Percentiles rank a stretch among this genome's conserved stretches.
Evolutionary conservation across 2,888 invertebrate species (phyloP).

Genomic region (Subacronicta megacephala): DNA sequence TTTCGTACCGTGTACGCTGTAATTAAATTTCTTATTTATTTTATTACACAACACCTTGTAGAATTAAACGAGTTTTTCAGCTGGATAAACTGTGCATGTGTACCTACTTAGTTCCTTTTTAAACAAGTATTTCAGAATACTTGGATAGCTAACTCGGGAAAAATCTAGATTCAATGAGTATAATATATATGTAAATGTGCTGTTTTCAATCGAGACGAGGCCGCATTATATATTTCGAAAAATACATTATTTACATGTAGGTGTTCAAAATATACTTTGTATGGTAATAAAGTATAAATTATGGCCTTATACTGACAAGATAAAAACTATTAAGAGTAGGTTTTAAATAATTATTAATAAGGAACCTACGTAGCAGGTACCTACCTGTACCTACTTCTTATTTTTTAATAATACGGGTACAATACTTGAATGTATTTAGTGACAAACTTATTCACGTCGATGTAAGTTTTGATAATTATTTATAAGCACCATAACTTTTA

Average conservation of each 20-base stretch:
- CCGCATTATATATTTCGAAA: constrained; percentile 17
- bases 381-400: too few species aligned
- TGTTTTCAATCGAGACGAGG: constrained; percentile 29
- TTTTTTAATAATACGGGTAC: too few species aligned
- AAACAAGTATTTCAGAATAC: constrained; percentile 44
- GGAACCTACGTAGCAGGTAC: too few species aligned
- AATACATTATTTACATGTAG: constrained; percentile 21
- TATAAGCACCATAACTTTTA: too few species aligned
- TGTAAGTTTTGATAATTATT: too few species aligned
- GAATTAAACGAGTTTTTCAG: constrained; percentile 26
- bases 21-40: constrained; percentile 55
- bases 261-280: neutral
- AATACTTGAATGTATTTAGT: too few species aligned
- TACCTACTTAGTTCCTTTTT: constrained; percentile 10
- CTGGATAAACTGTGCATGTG: constrained; percentile 26
- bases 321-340: too few species aligned
- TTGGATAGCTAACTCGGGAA: constrained; percentile 11
- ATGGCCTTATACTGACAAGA: too few species aligned
- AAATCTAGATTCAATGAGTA: constrained; percentile 34
- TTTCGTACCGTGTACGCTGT: constrained; percentile 15
- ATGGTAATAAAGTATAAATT: too few species aligned
- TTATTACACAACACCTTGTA: constrained; percentile 33
- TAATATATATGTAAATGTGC: constrained; percentile 37
- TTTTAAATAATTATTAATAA: too few species aligned
- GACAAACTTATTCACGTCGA: too few species aligned